Evolutionary conservation across 2,113 vertebrate species (phyloP).

Genomic region (Bufo gargarizans): DNA sequence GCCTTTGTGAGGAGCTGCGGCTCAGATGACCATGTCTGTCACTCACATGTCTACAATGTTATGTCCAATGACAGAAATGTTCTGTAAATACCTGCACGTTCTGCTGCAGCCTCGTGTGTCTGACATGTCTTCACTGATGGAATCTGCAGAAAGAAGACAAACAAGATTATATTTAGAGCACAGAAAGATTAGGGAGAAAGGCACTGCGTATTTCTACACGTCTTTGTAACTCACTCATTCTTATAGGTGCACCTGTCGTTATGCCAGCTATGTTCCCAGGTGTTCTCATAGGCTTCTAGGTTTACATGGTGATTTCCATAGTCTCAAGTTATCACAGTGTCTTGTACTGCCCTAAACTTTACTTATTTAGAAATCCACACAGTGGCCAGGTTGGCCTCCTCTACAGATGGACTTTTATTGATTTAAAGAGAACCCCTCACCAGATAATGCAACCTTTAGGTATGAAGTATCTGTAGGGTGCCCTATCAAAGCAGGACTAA

Average conservation of each 20-base stretch:
- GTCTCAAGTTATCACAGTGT: not conserved
- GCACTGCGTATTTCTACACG: not conserved
- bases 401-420: too few species aligned
- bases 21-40: conserved; percentile 5
- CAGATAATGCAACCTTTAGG: too few species aligned
- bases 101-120: not conserved
- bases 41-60: conserved; percentile 8
- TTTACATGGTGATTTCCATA: not conserved
- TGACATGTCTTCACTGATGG: not conserved
- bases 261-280: not conserved
- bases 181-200: conserved; percentile 1
- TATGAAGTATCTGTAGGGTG: too few species aligned
- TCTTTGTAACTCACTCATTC: not conserved
- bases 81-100: conserved; percentile 39
- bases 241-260: not conserved
- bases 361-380: too few species aligned
- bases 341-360: not conserved
- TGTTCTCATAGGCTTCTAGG: not conserved
- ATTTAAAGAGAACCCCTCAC: too few species aligned
- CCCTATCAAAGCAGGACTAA: too few species aligned
- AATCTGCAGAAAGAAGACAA: conserved; percentile 41
- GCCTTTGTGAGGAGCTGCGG: not conserved
- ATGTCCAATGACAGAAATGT: not conserved
- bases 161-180: conserved; percentile 1
- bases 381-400: too few species aligned